phyloP scores from a whole-genome alignment of 1,140 invertebrate species.

The Drosophila pseudoobscura region DNA sequence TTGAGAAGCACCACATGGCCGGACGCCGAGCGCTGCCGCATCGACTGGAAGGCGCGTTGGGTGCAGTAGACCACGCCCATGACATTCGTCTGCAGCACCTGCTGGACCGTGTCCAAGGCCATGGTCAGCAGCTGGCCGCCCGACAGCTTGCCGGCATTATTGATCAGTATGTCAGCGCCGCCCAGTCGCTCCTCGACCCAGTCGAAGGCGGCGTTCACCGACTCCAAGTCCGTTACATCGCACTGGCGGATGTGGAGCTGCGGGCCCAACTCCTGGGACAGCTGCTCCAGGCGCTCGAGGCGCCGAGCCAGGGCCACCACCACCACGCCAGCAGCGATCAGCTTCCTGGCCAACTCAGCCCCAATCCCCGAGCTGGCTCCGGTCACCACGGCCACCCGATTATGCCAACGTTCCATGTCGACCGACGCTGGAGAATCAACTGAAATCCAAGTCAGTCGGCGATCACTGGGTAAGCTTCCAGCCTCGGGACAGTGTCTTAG shows the following conservation, averaged over 20 bases:
- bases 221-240: constrained; percentile 86
- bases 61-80: constrained; percentile 88
- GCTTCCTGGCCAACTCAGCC: constrained; percentile 84
- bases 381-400: constrained; percentile 88
- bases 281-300: constrained; percentile 85
- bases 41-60: constrained; percentile 87
- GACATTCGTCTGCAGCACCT: constrained; percentile 88
- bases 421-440: constrained; percentile 17
- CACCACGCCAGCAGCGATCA: constrained; percentile 86
- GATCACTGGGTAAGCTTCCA: not conserved
- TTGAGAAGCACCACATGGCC: constrained; percentile 91
- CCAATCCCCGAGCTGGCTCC: constrained; percentile 90
- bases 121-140: constrained; percentile 78
- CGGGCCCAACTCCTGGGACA: constrained; percentile 28
- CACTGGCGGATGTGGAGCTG: constrained; percentile 84
- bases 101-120: constrained; percentile 81
- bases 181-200: constrained; percentile 85
- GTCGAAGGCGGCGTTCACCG: constrained; percentile 87
- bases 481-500: too few species aligned
- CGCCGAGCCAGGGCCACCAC: constrained; percentile 89
- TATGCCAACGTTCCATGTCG: constrained; percentile 87
- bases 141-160: constrained; percentile 87
- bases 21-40: constrained; percentile 85
- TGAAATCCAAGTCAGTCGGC: constrained; percentile 1
- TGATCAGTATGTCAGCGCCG: constrained; percentile 88